These are phyloP conservation scores for Plecturocebus donacophilus DNA, from an alignment of 2,113 vertebrate species.

Conservation along the genomic window DNA sequence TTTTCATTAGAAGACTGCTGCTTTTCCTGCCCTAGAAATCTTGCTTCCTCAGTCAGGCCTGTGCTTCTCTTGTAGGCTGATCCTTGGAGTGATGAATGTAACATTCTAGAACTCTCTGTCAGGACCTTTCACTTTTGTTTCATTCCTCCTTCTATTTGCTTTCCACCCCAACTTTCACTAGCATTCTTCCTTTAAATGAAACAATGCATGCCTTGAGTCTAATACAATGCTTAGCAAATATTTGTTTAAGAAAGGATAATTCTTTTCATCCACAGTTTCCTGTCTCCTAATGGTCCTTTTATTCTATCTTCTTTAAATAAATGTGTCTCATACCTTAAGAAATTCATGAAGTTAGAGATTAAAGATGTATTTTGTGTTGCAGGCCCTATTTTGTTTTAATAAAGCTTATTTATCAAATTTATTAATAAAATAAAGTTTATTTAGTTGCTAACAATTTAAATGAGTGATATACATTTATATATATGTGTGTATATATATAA, in stretches of 20 bases:
- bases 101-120: background rate
- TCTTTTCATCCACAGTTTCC: background rate
- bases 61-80: background rate
- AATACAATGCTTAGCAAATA: background rate
- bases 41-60: background rate
- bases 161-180: background rate
- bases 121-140: background rate
- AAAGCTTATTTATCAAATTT: background rate
- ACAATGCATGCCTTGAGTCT: background rate
- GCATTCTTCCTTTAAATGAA: background rate
- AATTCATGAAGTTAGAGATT: background rate
- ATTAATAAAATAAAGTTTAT: background rate
- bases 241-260: background rate
- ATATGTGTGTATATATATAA: no score
- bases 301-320: slow-evolving; percentile 13
- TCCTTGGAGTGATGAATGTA: background rate
- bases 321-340: background rate
- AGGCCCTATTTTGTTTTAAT: background rate
- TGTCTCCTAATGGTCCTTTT: background rate
- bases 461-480: background rate
- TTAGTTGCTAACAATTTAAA: background rate
- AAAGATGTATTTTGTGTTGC: background rate
- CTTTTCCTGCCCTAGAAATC: slow-evolving; percentile 49
- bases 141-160: background rate
- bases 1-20: slow-evolving; percentile 52